Percentiles rank a stretch among this genome's conserved stretches.
These are phyloP conservation scores for Leucophora obtusa DNA, from an alignment of 2,888 invertebrate genomes.

Conservation along the genomic window DNA sequence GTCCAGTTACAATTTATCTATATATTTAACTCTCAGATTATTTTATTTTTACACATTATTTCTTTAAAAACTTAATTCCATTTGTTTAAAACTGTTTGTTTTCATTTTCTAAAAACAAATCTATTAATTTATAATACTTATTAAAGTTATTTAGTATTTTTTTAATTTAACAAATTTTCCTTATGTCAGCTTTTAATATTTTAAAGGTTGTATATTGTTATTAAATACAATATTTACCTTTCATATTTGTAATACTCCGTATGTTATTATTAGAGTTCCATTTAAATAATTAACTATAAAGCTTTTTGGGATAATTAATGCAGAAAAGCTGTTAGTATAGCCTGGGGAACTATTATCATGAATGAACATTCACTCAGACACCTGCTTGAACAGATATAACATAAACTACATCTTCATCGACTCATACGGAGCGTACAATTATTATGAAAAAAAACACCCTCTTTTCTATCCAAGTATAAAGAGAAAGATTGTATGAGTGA, in stretches of 20 bases:
- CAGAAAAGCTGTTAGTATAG: conserved; percentile 47
- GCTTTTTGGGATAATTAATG: conserved; percentile 61
- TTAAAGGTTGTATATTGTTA: not conserved
- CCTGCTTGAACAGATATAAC: conserved; percentile 25
- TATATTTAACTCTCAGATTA: no score
- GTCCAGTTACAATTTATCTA: no score
- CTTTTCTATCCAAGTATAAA: not conserved
- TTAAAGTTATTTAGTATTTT: no score
- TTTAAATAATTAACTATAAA: conserved; percentile 62
- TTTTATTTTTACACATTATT: no score
- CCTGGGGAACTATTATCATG: conserved; percentile 38
- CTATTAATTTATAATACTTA: no score
- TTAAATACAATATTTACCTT: conserved; percentile 8
- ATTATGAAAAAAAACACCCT: not conserved
- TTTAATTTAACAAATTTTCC: no score
- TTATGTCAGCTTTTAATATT: no score
- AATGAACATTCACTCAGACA: conserved; percentile 42
- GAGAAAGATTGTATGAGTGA: not conserved
- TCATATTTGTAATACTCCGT: not conserved
- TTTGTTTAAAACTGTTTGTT: no score
- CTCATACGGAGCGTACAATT: not conserved
- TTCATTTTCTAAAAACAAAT: no score
- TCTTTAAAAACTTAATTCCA: no score
- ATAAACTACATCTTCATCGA: not conserved
- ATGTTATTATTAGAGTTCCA: conserved; percentile 39